Evolutionary conservation across 2,113 vertebrate species (phyloP), one percentile per base, ranked within the genome.

Genomic region (Orycteropus afer): DNA sequence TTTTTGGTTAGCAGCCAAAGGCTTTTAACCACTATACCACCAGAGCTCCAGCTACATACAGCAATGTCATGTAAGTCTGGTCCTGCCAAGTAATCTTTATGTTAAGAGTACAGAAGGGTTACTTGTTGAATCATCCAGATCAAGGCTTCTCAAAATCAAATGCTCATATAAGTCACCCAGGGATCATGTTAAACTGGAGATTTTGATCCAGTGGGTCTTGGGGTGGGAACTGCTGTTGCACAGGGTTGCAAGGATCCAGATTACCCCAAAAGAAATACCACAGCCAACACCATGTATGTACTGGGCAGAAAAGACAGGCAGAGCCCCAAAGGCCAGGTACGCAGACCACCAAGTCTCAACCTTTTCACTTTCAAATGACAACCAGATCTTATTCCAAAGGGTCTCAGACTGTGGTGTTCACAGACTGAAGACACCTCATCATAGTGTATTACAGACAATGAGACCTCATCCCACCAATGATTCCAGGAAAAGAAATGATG

Each of bases 301-400:
- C 22, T 59, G 49, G 51, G 74, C 14, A 81, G 47, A n/a, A 69
- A 69, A 69, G 67, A 96, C 65, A 42, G 29, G 83, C 71, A 85
- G 73, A 78, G 37, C n/a, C 67, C 45, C 65, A 37, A 55, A 85
- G 37, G 40, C 57, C 93, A 47, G n/a, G 61, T 15, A 57, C 10
- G 17, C 90, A 23, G 32, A 34, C 34, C 74, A 55, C 65, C 47
- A 55, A 84, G 40, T 23, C 32, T 80, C 55, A 91, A 77, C 25
- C 73, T 79, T 55, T 61, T 84, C 45, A 61, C 51, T 20, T 81
- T 79, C 55, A 61, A 96, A 84, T 73, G 67, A 73, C 82, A 88
- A 59, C 81, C 40, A 57, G 18, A 74, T 20, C 80, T 83, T 63
- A 93, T 14, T 18, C 18, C 90, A 91, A 69, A 95, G 51, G 87